phyloP scores from a whole-genome alignment of 2,888 invertebrate genomes.

The Chymomyza amoena region DNA sequence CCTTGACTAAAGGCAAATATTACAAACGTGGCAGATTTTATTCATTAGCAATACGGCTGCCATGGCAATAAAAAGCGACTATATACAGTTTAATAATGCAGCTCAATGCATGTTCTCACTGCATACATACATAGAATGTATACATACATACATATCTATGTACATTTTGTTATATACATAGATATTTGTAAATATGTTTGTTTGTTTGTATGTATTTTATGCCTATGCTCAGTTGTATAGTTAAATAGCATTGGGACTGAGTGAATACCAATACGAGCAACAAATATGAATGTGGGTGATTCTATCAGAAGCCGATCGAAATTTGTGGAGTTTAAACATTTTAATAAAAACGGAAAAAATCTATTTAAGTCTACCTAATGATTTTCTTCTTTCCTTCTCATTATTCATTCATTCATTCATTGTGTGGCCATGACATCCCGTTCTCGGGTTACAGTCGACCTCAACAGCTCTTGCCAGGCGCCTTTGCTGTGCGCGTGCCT shows the following conservation, averaged over 20 bases:
- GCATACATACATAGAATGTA: too few species aligned
- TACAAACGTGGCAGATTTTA: slow-evolving; percentile 12
- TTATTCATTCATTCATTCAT: too few species aligned
- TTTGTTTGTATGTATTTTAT: background rate
- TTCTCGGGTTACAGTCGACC: too few species aligned
- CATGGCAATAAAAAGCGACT: slow-evolving; percentile 4
- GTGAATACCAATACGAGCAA: background rate
- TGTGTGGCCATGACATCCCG: too few species aligned
- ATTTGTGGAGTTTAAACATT: too few species aligned
- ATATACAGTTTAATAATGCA: slow-evolving; percentile 63
- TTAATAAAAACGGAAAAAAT: too few species aligned
- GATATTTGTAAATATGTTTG: background rate
- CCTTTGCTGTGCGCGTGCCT: too few species aligned
- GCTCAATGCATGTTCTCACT: background rate
- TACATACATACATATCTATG: background rate
- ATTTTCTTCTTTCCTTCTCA: too few species aligned
- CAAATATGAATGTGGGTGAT: background rate
- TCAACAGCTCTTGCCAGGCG: too few species aligned
- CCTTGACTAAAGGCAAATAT: background rate
- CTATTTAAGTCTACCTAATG: too few species aligned
- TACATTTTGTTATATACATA: background rate
- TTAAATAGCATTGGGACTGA: slow-evolving; percentile 38
- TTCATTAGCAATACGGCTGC: slow-evolving; percentile 8
- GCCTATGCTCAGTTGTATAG: slow-evolving; percentile 17
- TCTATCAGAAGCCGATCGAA: background rate